Evolutionary conservation across 2,888 invertebrate species (phyloP).

Genomic region (Xestoiulus laeticollis): DNA sequence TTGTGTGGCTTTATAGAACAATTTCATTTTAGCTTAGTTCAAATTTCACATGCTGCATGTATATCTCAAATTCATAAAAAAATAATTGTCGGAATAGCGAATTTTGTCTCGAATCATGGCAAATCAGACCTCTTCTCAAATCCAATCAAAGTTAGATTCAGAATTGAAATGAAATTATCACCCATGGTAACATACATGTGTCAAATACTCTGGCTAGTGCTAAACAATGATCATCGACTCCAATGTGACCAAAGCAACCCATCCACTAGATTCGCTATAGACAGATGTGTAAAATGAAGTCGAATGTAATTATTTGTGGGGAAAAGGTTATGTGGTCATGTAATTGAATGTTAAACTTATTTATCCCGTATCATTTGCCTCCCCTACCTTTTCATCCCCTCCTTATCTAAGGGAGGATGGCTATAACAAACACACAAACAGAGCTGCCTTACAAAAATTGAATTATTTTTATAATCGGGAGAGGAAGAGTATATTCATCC

Average conservation of each 20-base stretch:
- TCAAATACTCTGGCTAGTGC: not conserved
- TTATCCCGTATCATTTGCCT: constrained; percentile 11
- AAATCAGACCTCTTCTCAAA: not conserved
- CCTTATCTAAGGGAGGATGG: not conserved
- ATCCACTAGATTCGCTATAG: too few species aligned
- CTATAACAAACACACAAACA: not conserved
- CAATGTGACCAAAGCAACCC: not conserved
- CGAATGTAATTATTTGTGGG: not conserved
- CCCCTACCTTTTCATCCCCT: not conserved
- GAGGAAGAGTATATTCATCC: constrained; percentile 5
- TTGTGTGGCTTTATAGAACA: too few species aligned
- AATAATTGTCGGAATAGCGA: not conserved
- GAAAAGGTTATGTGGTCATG: constrained; percentile 19
- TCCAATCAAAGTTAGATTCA: not conserved
- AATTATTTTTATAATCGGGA: constrained; percentile 6
- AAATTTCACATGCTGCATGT: too few species aligned
- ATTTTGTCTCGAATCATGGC: not conserved
- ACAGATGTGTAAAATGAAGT: not conserved
- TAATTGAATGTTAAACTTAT: constrained; percentile 3
- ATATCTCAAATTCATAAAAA: too few species aligned
- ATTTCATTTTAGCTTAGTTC: too few species aligned
- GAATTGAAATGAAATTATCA: not conserved
- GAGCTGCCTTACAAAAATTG: constrained; percentile 17
- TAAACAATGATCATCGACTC: constrained; percentile 2
- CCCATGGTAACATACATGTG: not conserved